phyloP scores from a whole-genome alignment of 2,113 vertebrate species.

The Mesembrinibis cayennensis region DNA sequence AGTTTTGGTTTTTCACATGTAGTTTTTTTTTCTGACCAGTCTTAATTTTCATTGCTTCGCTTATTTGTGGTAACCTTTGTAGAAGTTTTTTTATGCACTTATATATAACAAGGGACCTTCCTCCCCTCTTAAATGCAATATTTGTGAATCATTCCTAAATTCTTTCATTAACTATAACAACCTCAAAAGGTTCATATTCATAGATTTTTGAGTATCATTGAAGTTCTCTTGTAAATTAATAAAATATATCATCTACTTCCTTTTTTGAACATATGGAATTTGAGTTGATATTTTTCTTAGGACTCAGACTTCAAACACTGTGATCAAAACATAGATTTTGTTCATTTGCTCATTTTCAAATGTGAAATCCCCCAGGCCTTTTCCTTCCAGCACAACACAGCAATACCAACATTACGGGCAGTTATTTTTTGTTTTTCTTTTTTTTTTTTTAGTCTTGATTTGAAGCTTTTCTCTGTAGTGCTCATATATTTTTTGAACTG shows the following conservation, averaged over 20 bases:
- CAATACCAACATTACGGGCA: background rate
- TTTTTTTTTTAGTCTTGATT: background rate
- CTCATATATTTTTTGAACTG: background rate
- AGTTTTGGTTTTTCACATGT: background rate
- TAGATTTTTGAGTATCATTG: background rate
- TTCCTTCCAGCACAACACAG: background rate
- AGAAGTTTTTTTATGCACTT: background rate
- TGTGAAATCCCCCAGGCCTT: background rate
- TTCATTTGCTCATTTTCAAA: slow-evolving; percentile 13
- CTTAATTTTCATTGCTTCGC: background rate
- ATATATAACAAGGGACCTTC: background rate
- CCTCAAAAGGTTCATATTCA: background rate
- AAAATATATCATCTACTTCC: background rate
- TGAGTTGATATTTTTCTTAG: background rate
- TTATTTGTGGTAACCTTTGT: background rate
- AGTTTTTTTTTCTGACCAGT: background rate
- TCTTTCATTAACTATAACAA: background rate
- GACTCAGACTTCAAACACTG: background rate
- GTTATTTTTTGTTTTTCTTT: background rate
- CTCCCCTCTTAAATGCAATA: background rate
- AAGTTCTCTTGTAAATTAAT: background rate
- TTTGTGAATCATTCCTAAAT: background rate
- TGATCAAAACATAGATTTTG: slow-evolving; percentile 10
- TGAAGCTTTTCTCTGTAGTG: background rate
- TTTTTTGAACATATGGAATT: background rate